Percentiles rank a stretch among this genome's conserved stretches.
phyloP scores from a whole-genome alignment of 2,797 vertebrate genomes.

The Cuniculus paca region DNA sequence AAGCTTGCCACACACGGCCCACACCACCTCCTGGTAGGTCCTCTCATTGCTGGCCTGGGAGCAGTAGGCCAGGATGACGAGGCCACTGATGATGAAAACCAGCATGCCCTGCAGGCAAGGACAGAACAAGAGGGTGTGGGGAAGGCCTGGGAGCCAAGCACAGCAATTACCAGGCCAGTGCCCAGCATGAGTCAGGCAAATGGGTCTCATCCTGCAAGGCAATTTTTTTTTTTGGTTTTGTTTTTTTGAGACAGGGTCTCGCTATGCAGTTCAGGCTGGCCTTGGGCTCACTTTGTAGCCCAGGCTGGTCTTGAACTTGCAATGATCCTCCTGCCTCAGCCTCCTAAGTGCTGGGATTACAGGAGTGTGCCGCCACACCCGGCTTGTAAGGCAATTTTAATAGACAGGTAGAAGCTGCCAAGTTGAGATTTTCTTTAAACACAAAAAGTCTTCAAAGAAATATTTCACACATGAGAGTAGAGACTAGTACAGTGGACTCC shows the following conservation, averaged over 20 bases:
- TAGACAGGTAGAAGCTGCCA: not conserved
- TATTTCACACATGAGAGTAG: not conserved
- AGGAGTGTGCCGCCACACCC: no score
- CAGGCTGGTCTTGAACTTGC: no score
- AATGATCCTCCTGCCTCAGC: no score
- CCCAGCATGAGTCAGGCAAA: not conserved
- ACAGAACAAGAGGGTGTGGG: not conserved
- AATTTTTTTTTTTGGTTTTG: no score
- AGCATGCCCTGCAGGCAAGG: conserved; percentile 92
- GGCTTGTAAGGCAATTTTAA: conserved; percentile 22
- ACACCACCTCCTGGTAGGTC: conserved; percentile 98
- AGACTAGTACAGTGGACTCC: not conserved
- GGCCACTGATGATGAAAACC: conserved; percentile 96
- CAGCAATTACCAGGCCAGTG: not conserved
- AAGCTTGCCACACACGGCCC: conserved; percentile 95
- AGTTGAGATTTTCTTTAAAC: conserved; percentile 36
- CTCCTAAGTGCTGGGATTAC: no score
- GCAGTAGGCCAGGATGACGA: conserved; percentile 97
- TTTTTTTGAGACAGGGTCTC: no score
- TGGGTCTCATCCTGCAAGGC: not conserved
- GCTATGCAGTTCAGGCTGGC: no score
- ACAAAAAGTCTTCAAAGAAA: not conserved
- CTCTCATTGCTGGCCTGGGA: conserved; percentile 96
- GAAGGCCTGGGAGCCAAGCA: not conserved
- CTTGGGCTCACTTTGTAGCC: no score